Conservation (phyloP, 1,140 invertebrate genomes). For the Cepaea nemoralis region DNA sequence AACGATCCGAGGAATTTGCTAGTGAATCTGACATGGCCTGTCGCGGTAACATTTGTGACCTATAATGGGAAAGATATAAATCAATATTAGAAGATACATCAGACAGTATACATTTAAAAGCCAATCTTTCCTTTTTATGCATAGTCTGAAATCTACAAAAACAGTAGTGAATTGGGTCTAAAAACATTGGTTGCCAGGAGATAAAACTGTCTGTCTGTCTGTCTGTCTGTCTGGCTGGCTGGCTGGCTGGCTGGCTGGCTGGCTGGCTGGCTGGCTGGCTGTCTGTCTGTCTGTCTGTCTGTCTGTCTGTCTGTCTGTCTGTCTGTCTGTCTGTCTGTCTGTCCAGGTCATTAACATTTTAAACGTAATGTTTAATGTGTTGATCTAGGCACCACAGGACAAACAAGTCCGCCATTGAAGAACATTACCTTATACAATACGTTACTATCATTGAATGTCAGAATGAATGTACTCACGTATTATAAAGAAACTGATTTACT, state of each 20-base stretch:
- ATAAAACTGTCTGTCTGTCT: no score
- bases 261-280: no score
- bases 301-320: no score
- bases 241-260: background rate
- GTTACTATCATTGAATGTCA: no score
- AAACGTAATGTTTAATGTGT: no score
- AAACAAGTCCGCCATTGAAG: background rate
- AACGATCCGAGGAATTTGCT: conserved; percentile 54
- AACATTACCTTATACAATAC: no score
- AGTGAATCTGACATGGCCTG: conserved; percentile 42
- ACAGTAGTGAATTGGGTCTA: background rate
- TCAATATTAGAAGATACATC: background rate
- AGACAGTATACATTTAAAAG: background rate
- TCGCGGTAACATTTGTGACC: conserved; percentile 9
- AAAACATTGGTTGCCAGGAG: no score
- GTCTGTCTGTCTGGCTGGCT: no score
- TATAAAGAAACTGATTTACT: no score
- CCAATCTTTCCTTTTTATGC: background rate
- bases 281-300: background rate
- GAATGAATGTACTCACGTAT: no score
- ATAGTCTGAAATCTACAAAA: background rate
- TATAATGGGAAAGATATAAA: background rate
- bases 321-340: no score
- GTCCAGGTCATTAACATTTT: no score
- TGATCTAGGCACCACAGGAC: background rate